Evolutionary conservation across 2,113 vertebrate species (phyloP), one percentile per base, ranked within the genome.

Genomic region (Cynocephalus volans): DNA sequence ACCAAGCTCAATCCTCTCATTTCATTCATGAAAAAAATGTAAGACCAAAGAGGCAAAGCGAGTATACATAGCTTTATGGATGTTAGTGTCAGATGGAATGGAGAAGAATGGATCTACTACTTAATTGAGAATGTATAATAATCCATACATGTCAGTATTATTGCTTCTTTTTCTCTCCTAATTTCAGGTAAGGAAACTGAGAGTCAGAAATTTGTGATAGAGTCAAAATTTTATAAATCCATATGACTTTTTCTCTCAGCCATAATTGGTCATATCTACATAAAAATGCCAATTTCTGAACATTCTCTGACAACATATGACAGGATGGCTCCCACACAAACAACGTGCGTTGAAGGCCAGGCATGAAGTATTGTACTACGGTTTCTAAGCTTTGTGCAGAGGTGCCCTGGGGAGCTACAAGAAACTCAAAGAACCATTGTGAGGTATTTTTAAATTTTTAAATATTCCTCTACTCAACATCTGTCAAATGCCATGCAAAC

Each of bases 211-310:
- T n/a, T 56, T 94, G 36, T 67, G 28, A 69, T 48, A n/a, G 28
- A 12, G 15, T 65, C 28, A 65, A 96, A 88, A 79, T 52, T 72
- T 52, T 91, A 70, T 86, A 79, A 58, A 0, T 60, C 6, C n/a
- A 1, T 60, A 19, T 54, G 21, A 50, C 7, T 23, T 50, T 50
- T 48, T 60, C 8, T 33, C 69, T 93, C 26, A 82, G 15, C 3
- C 58, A 91, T 69, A 67, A 28, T 69, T 90, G 33, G 19, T 88
- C 93, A 19, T 67, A 17, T 80, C 11, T 54, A 52, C 41, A 69
- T 28, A 92, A 90, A 88, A 97, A 76, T 86, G 14, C 62, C 76
- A 96, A 24, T 81, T 94, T 1, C 17, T 77, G 23, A 86, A 17
- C 26, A 64, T 79, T 67, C 5, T 85, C 21, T 85, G 82, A 23